Percentiles rank a stretch among this genome's conserved stretches.
Conservation (phyloP, 2,113 vertebrate species). For the Micromys minutus region DNA sequence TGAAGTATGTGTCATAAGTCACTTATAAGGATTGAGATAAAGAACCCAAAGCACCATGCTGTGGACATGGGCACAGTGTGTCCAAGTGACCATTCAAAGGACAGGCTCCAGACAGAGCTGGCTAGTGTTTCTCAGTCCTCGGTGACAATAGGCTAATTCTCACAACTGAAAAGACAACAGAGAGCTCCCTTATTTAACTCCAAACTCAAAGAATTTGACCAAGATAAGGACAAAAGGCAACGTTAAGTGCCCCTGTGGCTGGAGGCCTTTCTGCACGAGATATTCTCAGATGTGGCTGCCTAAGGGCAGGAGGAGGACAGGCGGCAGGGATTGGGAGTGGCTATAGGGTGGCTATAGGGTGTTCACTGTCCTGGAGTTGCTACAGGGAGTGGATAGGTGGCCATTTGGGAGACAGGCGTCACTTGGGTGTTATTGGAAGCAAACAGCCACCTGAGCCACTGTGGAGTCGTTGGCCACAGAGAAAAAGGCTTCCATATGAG, state of each 20-base stretch:
- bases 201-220: conserved; percentile 12
- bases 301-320: neutral
- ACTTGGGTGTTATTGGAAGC: neutral
- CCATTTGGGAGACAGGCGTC: neutral
- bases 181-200: neutral
- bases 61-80: neutral
- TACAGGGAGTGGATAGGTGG: neutral
- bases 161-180: neutral
- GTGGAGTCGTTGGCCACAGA: neutral
- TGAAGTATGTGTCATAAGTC: neutral
- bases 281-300: neutral
- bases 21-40: neutral
- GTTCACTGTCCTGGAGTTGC: neutral
- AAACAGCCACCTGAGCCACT: neutral
- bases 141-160: neutral
- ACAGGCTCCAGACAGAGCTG: fast-evolving
- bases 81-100: neutral
- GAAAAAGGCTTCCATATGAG: neutral
- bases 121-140: neutral
- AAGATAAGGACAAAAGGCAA: neutral
- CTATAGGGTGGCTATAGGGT: neutral
- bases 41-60: neutral
- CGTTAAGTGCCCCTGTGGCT: neutral
- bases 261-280: fast-evolving
- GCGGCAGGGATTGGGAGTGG: neutral